Conservation (phyloP, 2,113 vertebrate species). For the Podarcis cretensis region DNA sequence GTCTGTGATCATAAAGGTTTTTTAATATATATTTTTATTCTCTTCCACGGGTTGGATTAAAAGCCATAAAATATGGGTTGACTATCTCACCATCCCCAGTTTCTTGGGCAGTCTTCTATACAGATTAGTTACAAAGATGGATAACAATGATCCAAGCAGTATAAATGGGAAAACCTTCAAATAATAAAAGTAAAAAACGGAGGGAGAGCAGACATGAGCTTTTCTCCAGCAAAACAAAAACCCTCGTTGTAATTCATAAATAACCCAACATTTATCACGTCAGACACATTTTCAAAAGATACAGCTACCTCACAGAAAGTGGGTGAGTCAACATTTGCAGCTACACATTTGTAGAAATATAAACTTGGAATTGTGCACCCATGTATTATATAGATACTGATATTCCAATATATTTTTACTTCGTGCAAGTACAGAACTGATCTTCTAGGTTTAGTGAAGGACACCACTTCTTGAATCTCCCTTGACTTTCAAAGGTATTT, state of each 20-base stretch:
- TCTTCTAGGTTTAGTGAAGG: slow-evolving; percentile 33
- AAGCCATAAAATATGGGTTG: slow-evolving; percentile 39
- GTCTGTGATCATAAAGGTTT: background rate
- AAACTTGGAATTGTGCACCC: background rate
- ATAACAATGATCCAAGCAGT: slow-evolving; percentile 24
- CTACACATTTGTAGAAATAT: background rate
- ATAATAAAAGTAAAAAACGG: background rate
- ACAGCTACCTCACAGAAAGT: background rate
- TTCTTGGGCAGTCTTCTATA: slow-evolving; percentile 21
- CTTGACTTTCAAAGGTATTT: slow-evolving; percentile 35
- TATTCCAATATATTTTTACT: background rate
- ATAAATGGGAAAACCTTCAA: slow-evolving; percentile 10
- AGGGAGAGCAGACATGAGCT: background rate
- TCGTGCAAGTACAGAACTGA: background rate
- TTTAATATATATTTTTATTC: background rate
- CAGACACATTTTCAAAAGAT: background rate
- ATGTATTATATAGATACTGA: background rate
- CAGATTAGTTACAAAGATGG: slow-evolving; percentile 42
- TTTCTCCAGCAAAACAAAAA: background rate
- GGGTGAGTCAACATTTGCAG: background rate
- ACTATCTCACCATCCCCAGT: slow-evolving; percentile 26
- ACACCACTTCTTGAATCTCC: slow-evolving; percentile 9
- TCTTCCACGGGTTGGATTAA: slow-evolving; percentile 21
- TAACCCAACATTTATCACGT: background rate
- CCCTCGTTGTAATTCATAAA: background rate